Conservation (phyloP, 2,888 invertebrate genomes). For the Elmis aenea region DNA sequence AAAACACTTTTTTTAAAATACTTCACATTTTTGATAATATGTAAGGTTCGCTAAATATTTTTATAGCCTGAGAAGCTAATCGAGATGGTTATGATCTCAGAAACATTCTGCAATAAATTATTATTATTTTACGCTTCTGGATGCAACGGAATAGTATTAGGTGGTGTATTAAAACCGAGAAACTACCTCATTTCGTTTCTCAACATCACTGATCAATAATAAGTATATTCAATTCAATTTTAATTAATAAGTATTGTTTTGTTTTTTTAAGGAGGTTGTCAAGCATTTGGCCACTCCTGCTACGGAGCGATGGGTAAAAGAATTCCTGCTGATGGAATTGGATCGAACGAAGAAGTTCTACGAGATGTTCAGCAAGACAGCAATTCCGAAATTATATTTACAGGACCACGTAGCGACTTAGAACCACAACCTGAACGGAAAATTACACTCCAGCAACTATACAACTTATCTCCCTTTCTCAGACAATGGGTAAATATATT, state of each 20-base stretch:
- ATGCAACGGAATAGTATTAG: no score
- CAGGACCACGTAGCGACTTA: conserved; percentile 31
- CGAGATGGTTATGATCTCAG: no score
- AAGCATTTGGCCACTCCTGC: conserved; percentile 69
- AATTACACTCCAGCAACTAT: conserved; percentile 26
- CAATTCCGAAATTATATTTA: conserved; percentile 31
- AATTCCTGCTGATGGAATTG: conserved; percentile 35
- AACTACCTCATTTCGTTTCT: not conserved
- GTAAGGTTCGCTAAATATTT: no score
- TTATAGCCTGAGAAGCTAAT: no score
- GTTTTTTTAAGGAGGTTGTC: conserved; percentile 65
- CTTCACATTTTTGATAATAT: no score
- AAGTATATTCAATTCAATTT: no score
- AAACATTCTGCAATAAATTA: no score
- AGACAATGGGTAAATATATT: conserved; percentile 44
- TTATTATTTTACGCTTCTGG: no score
- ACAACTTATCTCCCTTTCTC: conserved; percentile 41
- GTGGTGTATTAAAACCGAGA: no score
- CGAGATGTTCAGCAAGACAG: conserved; percentile 30
- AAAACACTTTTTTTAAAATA: no score
- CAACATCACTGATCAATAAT: not conserved
- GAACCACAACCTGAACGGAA: conserved; percentile 21
- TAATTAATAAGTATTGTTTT: no score
- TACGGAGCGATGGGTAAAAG: conserved; percentile 72
- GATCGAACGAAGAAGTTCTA: conserved; percentile 41